These are phyloP conservation scores for Pangasianodon gigas DNA, from an alignment of 2,113 vertebrate species.

Conservation along the genomic window DNA sequence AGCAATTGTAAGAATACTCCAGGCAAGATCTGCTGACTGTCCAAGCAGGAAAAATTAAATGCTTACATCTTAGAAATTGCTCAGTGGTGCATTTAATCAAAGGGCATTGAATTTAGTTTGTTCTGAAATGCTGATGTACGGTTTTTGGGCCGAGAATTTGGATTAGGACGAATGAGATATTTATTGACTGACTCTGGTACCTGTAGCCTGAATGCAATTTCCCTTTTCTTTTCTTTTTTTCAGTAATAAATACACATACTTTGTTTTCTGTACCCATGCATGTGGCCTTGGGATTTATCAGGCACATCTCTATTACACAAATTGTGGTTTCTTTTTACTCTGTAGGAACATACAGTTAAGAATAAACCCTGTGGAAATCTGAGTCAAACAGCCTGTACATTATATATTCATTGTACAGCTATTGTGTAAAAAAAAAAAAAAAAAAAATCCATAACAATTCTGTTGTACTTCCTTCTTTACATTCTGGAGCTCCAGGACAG, in stretches of 20 bases:
- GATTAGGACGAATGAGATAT: constrained; percentile 34
- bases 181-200: constrained; percentile 24
- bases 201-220: constrained; percentile 19
- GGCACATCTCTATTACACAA: background rate
- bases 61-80: constrained; percentile 43
- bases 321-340: background rate
- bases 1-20: constrained; percentile 38
- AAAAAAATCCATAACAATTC: background rate
- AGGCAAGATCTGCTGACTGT: constrained; percentile 35
- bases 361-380: background rate
- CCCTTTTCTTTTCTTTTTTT: background rate
- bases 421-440: background rate
- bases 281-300: background rate
- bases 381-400: background rate
- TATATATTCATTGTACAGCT: background rate
- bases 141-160: constrained; percentile 14
- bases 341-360: background rate
- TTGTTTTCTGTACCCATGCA: background rate
- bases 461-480: too few species aligned
- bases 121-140: constrained; percentile 34
- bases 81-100: constrained; percentile 43
- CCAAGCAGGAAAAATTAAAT: constrained; percentile 22
- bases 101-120: constrained; percentile 40
- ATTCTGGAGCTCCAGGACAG: background rate
- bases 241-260: background rate